Evolutionary conservation across 2,797 vertebrate species (phyloP).

Genomic region (Neoniphon sammara): DNA sequence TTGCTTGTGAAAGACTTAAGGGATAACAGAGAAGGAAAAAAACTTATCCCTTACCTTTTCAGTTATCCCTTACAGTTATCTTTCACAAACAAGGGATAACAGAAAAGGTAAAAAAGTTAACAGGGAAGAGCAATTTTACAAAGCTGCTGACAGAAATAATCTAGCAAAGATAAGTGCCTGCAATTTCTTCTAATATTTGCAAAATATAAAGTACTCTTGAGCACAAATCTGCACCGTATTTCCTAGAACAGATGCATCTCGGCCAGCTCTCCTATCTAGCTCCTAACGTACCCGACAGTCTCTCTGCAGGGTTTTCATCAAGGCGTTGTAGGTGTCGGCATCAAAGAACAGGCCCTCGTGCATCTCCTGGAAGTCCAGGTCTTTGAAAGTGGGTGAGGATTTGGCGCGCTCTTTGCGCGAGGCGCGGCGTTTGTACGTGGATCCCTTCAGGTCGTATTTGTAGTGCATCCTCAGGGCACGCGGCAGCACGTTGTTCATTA

Average conservation of each 20-base stretch:
- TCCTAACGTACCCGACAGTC: conserved; percentile 90
- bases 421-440: conserved; percentile 92
- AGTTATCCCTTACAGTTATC: too few species aligned
- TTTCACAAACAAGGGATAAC: neutral
- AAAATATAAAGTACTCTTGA: neutral
- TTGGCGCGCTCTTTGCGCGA: conserved; percentile 92
- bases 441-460: conserved; percentile 97
- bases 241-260: neutral
- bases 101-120: neutral
- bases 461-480: conserved; percentile 93
- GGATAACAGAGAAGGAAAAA: too few species aligned
- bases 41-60: too few species aligned
- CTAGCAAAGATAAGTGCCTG: too few species aligned
- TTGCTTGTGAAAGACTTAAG: neutral
- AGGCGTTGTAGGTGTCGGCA: conserved; percentile 89
- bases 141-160: too few species aligned
- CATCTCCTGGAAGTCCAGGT: conserved; percentile 96
- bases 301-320: conserved; percentile 95
- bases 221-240: too few species aligned
- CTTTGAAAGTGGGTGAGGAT: conserved; percentile 91
- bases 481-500: conserved; percentile 98
- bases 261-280: too few species aligned
- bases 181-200: neutral
- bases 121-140: too few species aligned
- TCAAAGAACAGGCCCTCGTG: conserved; percentile 93